Evolutionary conservation across 1,140 invertebrate species (phyloP).

Genomic region (Lasioglossum albipes): DNA sequence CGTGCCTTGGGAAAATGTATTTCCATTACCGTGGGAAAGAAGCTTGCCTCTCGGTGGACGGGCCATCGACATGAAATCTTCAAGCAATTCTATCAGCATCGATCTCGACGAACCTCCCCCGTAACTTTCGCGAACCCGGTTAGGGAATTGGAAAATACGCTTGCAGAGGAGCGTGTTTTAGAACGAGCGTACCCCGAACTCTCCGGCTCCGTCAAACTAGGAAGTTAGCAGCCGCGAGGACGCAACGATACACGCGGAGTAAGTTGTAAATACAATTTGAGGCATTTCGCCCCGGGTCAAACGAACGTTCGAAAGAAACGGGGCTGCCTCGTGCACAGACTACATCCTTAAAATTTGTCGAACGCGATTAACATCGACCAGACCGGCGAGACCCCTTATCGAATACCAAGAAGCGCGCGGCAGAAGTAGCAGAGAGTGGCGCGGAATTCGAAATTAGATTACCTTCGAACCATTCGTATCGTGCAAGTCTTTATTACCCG

Average conservation of each 20-base stretch:
- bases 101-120: background rate
- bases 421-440: background rate
- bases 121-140: constrained; percentile 33
- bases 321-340: too few species aligned
- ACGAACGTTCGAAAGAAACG: background rate
- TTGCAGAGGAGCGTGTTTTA: background rate
- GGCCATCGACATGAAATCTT: constrained; percentile 35
- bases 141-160: constrained; percentile 42
- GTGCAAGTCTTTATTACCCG: constrained; percentile 26
- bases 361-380: constrained; percentile 33
- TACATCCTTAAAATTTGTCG: background rate
- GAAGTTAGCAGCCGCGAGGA: background rate
- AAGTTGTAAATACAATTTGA: constrained; percentile 37
- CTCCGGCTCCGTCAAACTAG: background rate
- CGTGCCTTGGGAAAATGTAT: constrained; percentile 7
- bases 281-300: background rate
- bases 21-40: constrained; percentile 20
- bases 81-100: constrained; percentile 33
- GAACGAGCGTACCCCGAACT: background rate
- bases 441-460: constrained; percentile 29
- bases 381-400: background rate
- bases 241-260: background rate
- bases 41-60: constrained; percentile 3
- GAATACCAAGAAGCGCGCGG: constrained; percentile 12
- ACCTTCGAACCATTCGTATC: background rate